Conservation (phyloP, 2,888 invertebrate genomes). For the Oligia strigilis region DNA sequence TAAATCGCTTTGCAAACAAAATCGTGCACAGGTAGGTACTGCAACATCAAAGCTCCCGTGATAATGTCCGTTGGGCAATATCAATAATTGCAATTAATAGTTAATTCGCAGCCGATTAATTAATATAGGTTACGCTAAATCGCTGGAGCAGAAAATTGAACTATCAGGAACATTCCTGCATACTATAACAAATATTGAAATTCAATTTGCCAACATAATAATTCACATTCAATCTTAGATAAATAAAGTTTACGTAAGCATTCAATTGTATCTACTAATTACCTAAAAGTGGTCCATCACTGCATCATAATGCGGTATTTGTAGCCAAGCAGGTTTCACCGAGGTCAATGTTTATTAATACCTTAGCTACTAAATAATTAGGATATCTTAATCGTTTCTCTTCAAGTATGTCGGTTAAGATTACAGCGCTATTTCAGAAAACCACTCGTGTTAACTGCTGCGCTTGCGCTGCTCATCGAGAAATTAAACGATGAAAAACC, state of each 20-base stretch:
- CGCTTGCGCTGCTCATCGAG: background rate
- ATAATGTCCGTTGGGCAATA: background rate
- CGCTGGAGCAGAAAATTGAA: constrained; percentile 25
- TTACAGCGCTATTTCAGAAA: constrained; percentile 30
- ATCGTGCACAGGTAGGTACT: background rate
- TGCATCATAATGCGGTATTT: background rate
- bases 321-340: background rate
- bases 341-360: constrained; percentile 11
- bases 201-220: background rate
- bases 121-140: constrained; percentile 1
- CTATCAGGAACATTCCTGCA: constrained; percentile 5
- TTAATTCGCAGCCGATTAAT: constrained; percentile 7
- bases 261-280: constrained; percentile 1
- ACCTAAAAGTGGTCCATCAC: background rate
- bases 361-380: constrained; percentile 19
- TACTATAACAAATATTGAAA: background rate
- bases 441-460: constrained; percentile 2
- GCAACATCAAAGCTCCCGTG: background rate
- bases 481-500: background rate
- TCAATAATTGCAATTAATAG: background rate
- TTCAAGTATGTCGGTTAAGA: constrained; percentile 14
- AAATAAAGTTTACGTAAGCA: background rate
- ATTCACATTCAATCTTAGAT: background rate
- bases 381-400: constrained; percentile 15
- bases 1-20: constrained; percentile 23